phyloP scores from a whole-genome alignment of 23 tunicate genomes.

The Botrylloides violaceus region DNA sequence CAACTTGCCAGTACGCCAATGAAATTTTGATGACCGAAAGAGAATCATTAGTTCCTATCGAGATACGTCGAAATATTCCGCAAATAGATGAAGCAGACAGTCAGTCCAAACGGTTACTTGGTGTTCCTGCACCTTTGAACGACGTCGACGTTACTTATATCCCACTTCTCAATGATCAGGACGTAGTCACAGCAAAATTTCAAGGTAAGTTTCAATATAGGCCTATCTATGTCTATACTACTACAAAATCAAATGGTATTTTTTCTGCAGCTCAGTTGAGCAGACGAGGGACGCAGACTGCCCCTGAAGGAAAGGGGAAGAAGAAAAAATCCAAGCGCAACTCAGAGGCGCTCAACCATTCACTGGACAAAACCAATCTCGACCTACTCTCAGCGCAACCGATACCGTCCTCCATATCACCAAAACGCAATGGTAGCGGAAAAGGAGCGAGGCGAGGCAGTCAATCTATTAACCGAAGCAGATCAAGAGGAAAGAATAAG shows the following conservation, averaged over 20 bases:
- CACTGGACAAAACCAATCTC: not conserved
- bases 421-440: conserved; percentile 22
- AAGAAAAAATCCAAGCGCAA: not conserved
- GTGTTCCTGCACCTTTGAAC: conserved; percentile 4
- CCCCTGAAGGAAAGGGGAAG: not conserved
- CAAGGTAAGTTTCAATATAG: conserved; percentile 58
- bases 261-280: not conserved
- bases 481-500: conserved; percentile 4
- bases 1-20: conserved; percentile 44
- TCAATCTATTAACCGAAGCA: not conserved
- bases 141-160: conserved; percentile 48
- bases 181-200: conserved; percentile 55
- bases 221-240: no score
- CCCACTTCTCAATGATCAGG: conserved; percentile 59
- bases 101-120: not conserved
- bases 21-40: conserved; percentile 53
- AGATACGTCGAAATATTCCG: conserved; percentile 35
- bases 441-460: conserved; percentile 1
- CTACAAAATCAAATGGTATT: no score
- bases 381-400: conserved; percentile 9
- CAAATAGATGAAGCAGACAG: not conserved
- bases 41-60: conserved; percentile 54
- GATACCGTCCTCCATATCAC: not conserved
- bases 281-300: not conserved
- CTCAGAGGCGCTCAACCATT: conserved; percentile 4